Percentiles rank a stretch among this genome's conserved stretches.
Evolutionary conservation across 2,797 vertebrate species (phyloP).

Genomic region (Acanthurus lineatus): DNA sequence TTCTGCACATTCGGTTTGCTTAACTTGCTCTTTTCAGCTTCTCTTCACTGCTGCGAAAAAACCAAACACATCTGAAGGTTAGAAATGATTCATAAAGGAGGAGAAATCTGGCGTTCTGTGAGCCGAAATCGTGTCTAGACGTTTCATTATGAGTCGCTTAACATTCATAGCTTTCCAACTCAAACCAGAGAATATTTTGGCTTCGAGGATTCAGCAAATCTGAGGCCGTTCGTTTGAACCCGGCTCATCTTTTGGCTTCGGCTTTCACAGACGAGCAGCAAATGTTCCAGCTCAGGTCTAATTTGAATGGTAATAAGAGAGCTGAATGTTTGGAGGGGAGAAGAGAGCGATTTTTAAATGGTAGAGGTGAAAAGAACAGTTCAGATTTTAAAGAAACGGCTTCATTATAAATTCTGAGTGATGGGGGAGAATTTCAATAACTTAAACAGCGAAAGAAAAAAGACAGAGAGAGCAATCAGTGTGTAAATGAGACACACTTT

Average conservation of each 20-base stretch:
- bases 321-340: not conserved
- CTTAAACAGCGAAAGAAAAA: too few species aligned
- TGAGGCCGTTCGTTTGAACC: not conserved
- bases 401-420: not conserved
- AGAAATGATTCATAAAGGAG: not conserved
- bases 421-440: too few species aligned
- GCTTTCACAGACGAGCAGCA: not conserved
- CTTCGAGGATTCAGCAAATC: conserved; percentile 15
- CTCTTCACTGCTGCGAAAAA: not conserved
- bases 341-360: not conserved
- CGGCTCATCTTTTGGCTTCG: not conserved
- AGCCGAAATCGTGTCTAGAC: conserved; percentile 31
- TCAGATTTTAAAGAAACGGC: not conserved
- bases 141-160: conserved; percentile 47
- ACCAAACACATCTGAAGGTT: not conserved
- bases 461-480: conserved; percentile 2
- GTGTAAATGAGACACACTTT: not conserved
- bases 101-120: not conserved
- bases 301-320: conserved; percentile 15
- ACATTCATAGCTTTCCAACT: conserved; percentile 40
- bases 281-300: conserved; percentile 6
- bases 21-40: not conserved
- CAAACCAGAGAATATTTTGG: conserved; percentile 26
- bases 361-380: not conserved
- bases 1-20: not conserved